Conservation (phyloP, 2,888 invertebrate species). For the Drosophila rubida region DNA sequence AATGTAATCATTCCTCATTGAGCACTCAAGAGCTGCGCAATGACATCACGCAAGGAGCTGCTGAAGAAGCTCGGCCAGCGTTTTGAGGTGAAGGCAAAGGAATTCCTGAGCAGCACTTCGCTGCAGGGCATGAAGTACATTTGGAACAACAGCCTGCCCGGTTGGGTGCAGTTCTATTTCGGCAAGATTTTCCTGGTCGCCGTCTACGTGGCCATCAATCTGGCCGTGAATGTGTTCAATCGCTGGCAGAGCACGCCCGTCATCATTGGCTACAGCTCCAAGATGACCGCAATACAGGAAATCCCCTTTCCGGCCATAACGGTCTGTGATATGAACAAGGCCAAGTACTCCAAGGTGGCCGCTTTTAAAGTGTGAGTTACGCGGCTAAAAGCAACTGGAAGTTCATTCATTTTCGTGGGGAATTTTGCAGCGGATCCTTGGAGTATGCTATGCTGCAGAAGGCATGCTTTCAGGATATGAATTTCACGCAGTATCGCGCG, state of each 20-base stretch:
- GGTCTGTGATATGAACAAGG: constrained; percentile 93
- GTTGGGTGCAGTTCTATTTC: constrained; percentile 87
- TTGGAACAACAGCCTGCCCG: constrained; percentile 83
- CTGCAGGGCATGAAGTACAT: constrained; percentile 91
- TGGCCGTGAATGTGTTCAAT: constrained; percentile 87
- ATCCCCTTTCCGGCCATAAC: constrained; percentile 94
- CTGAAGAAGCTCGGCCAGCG: constrained; percentile 8
- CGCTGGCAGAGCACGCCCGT: constrained; percentile 91
- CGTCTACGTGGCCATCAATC: constrained; percentile 86
- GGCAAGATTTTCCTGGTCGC: constrained; percentile 88
- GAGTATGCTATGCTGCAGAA: constrained; percentile 83
- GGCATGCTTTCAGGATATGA: constrained; percentile 63
- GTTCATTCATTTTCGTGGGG: neutral
- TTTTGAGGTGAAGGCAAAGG: constrained; percentile 83
- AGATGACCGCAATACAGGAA: constrained; percentile 87
- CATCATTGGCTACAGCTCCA: constrained; percentile 90
- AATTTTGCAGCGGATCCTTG: constrained; percentile 85
- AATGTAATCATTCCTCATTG: constrained; percentile 3
- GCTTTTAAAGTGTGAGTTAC: constrained; percentile 57
- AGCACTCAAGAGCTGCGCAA: constrained; percentile 10
- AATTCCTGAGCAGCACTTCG: constrained; percentile 88
- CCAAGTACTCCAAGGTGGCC: constrained; percentile 86
- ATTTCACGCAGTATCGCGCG: constrained; percentile 55
- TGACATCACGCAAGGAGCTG: constrained; percentile 17
- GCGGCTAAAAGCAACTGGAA: neutral